Evolutionary conservation across 2,113 vertebrate species (phyloP).

Genomic region (Spermophilus dauricus): DNA sequence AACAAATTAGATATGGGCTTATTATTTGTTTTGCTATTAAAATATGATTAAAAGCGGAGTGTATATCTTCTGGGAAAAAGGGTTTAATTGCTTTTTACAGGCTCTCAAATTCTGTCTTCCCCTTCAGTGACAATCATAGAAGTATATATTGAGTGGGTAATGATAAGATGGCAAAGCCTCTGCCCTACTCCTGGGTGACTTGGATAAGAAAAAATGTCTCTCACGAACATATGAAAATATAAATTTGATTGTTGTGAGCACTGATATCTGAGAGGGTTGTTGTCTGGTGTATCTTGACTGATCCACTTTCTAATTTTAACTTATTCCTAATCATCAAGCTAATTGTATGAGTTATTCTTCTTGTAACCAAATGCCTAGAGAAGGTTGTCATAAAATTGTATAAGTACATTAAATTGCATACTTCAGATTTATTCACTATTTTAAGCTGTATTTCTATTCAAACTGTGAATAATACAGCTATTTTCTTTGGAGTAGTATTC

Average conservation of each 20-base stretch:
- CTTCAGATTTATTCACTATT: not conserved
- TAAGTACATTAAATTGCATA: constrained; percentile 14
- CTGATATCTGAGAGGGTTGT: not conserved
- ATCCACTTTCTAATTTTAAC: constrained; percentile 2
- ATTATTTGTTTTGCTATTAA: not conserved
- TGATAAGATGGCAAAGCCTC: not conserved
- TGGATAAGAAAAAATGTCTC: not conserved
- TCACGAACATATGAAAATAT: not conserved
- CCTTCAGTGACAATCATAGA: not conserved
- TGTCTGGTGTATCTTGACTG: not conserved
- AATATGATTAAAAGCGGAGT: not conserved
- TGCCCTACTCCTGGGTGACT: not conserved
- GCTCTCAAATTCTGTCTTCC: not conserved
- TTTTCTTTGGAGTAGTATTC: constrained; percentile 37
- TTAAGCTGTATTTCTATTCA: not conserved
- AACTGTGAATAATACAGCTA: not conserved
- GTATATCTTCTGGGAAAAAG: not conserved
- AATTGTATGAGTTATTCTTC: constrained; percentile 8
- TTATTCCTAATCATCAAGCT: not conserved
- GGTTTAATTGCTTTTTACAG: not conserved
- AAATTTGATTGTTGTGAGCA: not conserved
- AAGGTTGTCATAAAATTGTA: constrained; percentile 4
- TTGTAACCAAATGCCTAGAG: constrained; percentile 10
- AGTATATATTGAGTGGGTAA: not conserved
- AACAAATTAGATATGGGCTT: not conserved